Base-by-base conservation (phyloP, 2,113 vertebrate species). In the Leucopsar rothschildi region DNA sequence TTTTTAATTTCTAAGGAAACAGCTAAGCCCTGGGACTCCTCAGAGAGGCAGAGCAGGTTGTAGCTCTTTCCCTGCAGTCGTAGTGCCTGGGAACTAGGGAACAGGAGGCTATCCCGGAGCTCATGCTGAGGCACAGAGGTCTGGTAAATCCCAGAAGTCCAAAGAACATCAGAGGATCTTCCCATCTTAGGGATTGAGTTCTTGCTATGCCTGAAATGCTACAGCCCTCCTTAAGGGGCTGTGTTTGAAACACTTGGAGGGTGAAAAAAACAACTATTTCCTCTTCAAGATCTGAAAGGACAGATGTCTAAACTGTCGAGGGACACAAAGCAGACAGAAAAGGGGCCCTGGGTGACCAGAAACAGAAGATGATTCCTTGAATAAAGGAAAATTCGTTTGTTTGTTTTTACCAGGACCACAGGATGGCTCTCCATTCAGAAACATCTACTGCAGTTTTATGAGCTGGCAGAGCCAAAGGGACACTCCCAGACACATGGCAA, bases 171-270 rank as follows among this genome's bases (percentile, higher is more conserved):
- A 66, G 53, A 87, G 45, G 27, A 60, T 76, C 52, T 82, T 27
- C 61, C 15, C 0, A 0, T 37, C 70, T 28, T n/a, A 7, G 40
- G 37, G 50, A 65, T 0, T 23, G 10, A 77, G 45, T 2, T 28
- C 76, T 63, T 78, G 35, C 31, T 42, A 8, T 23, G 37, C 39
- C 70, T 35, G 71, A 76, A 93, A 53, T 22, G 55, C 55, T 50
- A 33, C 50, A 61, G 68, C 19, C 33, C 45, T 82, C 15, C 47
- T 75, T 57, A 42, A 88, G 13, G 28, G 60, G 22, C 22, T 23
- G 9, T 31, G 20, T 50, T 84, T 73, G 56, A 64, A 92, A 69
- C 17, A 57, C 22, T 72, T 0, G 0, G 33, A 64, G 18, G 37
- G 42, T n/a, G 33, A 84, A 93, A 76, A 90, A 77, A 44, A 0